Evolutionary conservation across 2,888 invertebrate species (phyloP).

Genomic region (Drosophila kambysellisi): DNA sequence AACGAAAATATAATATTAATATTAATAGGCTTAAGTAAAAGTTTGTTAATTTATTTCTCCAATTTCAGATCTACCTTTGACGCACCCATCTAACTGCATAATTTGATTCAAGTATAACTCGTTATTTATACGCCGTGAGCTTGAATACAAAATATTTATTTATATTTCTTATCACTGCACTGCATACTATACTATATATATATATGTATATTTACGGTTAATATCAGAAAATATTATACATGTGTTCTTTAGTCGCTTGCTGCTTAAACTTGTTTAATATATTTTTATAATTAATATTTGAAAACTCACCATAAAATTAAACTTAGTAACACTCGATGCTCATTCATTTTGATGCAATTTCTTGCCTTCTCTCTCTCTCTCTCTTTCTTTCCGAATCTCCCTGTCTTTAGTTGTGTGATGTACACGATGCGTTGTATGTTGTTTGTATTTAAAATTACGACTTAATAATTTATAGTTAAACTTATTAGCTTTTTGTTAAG

Average conservation of each 20-base stretch:
- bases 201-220: not conserved
- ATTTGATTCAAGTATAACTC: slow-evolving; percentile 6
- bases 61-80: not conserved
- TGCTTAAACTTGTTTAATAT: not conserved
- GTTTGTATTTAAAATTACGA: slow-evolving; percentile 68
- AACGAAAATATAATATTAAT: not conserved
- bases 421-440: slow-evolving; percentile 41
- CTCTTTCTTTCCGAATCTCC: slow-evolving; percentile 1
- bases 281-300: slow-evolving; percentile 4
- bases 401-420: slow-evolving; percentile 20
- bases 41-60: not conserved
- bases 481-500: slow-evolving; percentile 77
- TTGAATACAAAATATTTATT: not conserved
- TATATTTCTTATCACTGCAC: not conserved
- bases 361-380: slow-evolving; percentile 25
- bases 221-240: not conserved
- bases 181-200: not conserved
- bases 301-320: slow-evolving; percentile 81
- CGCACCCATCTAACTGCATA: not conserved
- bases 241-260: not conserved
- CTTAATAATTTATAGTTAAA: slow-evolving; percentile 76
- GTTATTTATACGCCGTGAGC: slow-evolving; percentile 8
- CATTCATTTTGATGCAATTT: slow-evolving; percentile 70
- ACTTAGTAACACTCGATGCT: slow-evolving; percentile 74
- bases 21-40: not conserved